Base-by-base conservation (phyloP, 2,888 invertebrate species). In the Elmis aenea region DNA sequence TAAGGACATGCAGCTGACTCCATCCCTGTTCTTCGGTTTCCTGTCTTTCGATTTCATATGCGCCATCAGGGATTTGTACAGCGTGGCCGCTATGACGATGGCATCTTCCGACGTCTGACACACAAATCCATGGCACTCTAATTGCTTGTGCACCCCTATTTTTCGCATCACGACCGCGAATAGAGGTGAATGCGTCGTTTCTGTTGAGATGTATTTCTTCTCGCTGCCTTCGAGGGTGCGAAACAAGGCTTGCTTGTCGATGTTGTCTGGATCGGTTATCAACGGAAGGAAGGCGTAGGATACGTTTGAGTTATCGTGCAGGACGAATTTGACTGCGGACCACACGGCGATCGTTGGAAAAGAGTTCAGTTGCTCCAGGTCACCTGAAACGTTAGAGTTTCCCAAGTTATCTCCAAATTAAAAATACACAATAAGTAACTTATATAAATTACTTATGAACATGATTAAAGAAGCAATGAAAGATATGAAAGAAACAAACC, bases 321-420 rank as follows among this genome's bases (percentile, higher is more conserved):
- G 76, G 4, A 86, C 82, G 61, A 91, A 85, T 64, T 89, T 87
- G 2, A 92, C 83, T 0, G 91, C 90, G 10, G 91, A 91, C 92
- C 92, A 92, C 2, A 92, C 91, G 1, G 91, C 91, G 65, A 92
- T 92, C 26, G 89, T 85, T 11, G 90, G 85, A 58, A 91, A 92
- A 2, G 90, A 86, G 58, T 91, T 90, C 32, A 84, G 64, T 55
- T 77, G 75, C 60, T 79, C 79, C 32, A 77, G 58, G 48, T 79
- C 78, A 14, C 77, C 64, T 54, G 23, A 8, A 42, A 45, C 8
- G 18, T n/a, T n/a, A n/a, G n/a, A n/a, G n/a, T n/a, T n/a, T n/a
- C n/a, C n/a, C n/a, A n/a, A n/a, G n/a, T n/a, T n/a, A n/a, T n/a
- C n/a, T n/a, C n/a, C n/a, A n/a, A n/a, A n/a, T n/a, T n/a, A n/a